Evolutionary conservation across 2,113 vertebrate genomes (phyloP).

Genomic region (Pipra filicauda): DNA sequence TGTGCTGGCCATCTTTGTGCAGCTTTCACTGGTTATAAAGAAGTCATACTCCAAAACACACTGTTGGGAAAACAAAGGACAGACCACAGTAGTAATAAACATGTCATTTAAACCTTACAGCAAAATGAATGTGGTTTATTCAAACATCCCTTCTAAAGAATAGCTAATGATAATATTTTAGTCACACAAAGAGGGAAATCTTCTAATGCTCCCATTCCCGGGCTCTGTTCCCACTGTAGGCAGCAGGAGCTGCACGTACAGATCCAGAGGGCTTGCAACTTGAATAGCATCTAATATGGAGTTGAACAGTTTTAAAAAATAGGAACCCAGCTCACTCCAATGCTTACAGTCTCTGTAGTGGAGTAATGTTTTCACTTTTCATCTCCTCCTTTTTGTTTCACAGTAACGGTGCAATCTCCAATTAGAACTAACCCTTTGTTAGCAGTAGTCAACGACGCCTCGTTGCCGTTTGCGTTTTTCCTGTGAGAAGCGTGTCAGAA

Average conservation of each 20-base stretch:
- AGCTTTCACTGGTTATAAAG: not conserved
- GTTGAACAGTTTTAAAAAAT: not conserved
- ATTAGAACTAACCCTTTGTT: conserved; percentile 59
- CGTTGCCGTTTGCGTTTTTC: conserved; percentile 53
- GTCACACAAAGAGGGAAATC: not conserved
- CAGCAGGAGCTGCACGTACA: not conserved
- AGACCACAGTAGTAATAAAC: not conserved
- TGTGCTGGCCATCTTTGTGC: not conserved
- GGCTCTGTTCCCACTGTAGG: not conserved
- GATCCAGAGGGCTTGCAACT: not conserved
- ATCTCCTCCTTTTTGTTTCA: not conserved
- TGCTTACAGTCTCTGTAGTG: not conserved
- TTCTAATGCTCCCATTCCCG: not conserved
- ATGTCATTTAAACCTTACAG: conserved; percentile 1
- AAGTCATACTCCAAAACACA: not conserved
- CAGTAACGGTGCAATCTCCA: not conserved
- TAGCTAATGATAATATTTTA: conserved; percentile 7
- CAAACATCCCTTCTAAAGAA: not conserved
- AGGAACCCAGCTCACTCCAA: not conserved
- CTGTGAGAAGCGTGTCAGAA: conserved; percentile 79
- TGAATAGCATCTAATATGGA: not conserved
- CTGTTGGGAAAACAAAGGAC: not conserved
- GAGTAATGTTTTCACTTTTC: not conserved
- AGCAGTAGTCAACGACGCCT: not conserved
- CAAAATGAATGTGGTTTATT: conserved; percentile 1